Conservation (phyloP, 2,113 vertebrate species). For the Chaenocephalus aceratus region DNA sequence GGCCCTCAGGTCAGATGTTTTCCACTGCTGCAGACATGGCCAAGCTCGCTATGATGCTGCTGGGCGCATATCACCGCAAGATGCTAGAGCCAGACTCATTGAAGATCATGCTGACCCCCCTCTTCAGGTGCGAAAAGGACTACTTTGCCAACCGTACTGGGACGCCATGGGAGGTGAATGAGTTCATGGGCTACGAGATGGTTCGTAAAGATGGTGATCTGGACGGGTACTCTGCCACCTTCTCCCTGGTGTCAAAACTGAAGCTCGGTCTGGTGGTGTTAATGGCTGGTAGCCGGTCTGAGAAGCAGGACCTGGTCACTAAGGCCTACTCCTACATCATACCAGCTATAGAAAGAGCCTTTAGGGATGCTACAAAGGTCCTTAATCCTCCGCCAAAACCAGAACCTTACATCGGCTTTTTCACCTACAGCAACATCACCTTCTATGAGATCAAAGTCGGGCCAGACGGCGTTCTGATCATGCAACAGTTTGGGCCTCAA, state of each 20-base stretch:
- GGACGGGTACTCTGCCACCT: constrained; percentile 91
- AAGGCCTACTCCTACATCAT: constrained; percentile 87
- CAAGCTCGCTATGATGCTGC: constrained; percentile 90
- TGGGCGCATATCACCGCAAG: constrained; percentile 86
- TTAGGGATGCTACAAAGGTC: constrained; percentile 83
- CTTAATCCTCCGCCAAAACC: constrained; percentile 86
- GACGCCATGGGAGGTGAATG: constrained; percentile 94
- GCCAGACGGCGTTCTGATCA: constrained; percentile 85
- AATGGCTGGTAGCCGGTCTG: constrained; percentile 89
- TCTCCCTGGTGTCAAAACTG: constrained; percentile 91
- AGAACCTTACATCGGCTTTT: constrained; percentile 88
- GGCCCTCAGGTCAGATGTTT: constrained; percentile 95
- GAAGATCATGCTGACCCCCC: constrained; percentile 90
- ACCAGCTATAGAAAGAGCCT: constrained; percentile 90
- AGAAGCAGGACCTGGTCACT: constrained; percentile 83
- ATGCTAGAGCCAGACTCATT: constrained; percentile 88
- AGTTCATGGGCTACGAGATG: constrained; percentile 88
- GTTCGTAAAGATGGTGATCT: constrained; percentile 93
- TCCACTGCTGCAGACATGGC: constrained; percentile 92
- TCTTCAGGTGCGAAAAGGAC: constrained; percentile 87
- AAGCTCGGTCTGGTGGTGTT: constrained; percentile 91
- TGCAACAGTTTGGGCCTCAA: constrained; percentile 95
- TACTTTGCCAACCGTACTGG: constrained; percentile 93
- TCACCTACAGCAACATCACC: constrained; percentile 92
- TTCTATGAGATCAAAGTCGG: constrained; percentile 93